phyloP scores from a whole-genome alignment of 2,888 invertebrate genomes.

The Dyspetes luteomarginatus region DNA sequence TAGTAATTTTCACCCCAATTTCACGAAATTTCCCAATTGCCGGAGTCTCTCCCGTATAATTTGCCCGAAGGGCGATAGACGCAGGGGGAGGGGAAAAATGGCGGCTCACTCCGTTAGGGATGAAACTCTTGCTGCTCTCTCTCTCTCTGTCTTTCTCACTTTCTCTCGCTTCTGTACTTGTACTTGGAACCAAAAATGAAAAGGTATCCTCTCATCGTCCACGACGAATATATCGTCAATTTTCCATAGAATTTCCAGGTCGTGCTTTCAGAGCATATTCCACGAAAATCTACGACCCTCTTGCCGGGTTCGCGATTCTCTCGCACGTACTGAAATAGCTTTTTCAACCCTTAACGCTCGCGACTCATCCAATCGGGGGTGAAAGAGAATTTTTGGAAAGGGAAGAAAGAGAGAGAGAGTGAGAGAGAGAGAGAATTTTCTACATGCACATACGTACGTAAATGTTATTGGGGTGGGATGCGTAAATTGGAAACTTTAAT shows the following conservation, averaged over 20 bases:
- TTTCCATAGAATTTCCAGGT: neutral
- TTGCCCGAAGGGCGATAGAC: constrained; percentile 54
- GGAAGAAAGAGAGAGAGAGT: constrained; percentile 6
- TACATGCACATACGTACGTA: constrained; percentile 37
- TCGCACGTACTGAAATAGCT: constrained; percentile 10
- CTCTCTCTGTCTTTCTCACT: neutral
- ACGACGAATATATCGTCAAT: neutral
- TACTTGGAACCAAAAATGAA: neutral
- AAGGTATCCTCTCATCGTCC: constrained; percentile 9
- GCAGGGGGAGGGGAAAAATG: constrained; percentile 27
- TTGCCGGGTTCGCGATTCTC: constrained; percentile 1
- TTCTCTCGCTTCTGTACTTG: constrained; percentile 1
- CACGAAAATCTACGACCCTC: no score
- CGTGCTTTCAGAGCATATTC: no score
- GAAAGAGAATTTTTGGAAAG: neutral
- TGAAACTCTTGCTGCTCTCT: constrained; percentile 21
- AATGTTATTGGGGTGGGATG: constrained; percentile 56
- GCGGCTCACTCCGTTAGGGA: constrained; percentile 29
- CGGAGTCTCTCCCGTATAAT: constrained; percentile 62
- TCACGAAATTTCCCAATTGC: constrained; percentile 70
- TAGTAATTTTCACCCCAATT: constrained; percentile 73
- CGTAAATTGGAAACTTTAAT: constrained; percentile 68
- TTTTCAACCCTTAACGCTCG: constrained; percentile 12
- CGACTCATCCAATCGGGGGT: constrained; percentile 24
- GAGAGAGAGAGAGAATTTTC: constrained; percentile 27